Conservation (phyloP, 2,888 invertebrate genomes). For the Acanthoscelides obtectus region DNA sequence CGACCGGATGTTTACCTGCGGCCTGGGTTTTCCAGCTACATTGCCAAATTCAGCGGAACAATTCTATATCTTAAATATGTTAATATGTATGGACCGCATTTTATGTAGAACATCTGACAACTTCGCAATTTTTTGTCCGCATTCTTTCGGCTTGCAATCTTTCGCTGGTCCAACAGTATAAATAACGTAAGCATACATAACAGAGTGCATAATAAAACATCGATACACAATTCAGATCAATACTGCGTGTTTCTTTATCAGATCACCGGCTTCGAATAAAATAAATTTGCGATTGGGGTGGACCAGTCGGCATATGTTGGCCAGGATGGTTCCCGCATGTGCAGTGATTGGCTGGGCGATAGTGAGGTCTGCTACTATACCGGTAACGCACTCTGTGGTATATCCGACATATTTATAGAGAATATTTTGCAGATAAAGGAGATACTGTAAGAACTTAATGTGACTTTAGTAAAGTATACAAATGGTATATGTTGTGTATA, state of each 20-base stretch:
- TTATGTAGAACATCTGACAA: too few species aligned
- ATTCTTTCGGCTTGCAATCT: too few species aligned
- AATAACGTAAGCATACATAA: slow-evolving; percentile 18
- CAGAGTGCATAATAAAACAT: slow-evolving; percentile 43
- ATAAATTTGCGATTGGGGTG: slow-evolving; percentile 39
- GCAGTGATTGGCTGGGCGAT: slow-evolving; percentile 31
- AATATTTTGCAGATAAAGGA: slow-evolving; percentile 40
- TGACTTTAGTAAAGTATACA: not conserved
- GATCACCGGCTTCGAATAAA: slow-evolving; percentile 43
- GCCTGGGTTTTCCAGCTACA: too few species aligned
- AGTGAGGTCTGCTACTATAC: slow-evolving; percentile 42
- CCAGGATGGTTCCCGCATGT: slow-evolving; percentile 1
- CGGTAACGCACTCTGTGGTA: slow-evolving; percentile 45
- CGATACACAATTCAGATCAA: slow-evolving; percentile 45
- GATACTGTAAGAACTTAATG: not conserved
- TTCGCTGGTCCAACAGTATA: too few species aligned
- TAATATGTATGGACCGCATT: too few species aligned
- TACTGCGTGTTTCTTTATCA: slow-evolving; percentile 45
- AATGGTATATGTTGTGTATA: too few species aligned
- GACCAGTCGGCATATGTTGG: slow-evolving; percentile 22
- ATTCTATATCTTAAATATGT: too few species aligned
- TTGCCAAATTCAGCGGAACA: too few species aligned
- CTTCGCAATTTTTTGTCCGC: too few species aligned
- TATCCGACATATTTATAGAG: slow-evolving; percentile 39
- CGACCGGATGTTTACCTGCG: too few species aligned